Conservation (phyloP, 2,113 vertebrate species). For the Centrocercus urophasianus region DNA sequence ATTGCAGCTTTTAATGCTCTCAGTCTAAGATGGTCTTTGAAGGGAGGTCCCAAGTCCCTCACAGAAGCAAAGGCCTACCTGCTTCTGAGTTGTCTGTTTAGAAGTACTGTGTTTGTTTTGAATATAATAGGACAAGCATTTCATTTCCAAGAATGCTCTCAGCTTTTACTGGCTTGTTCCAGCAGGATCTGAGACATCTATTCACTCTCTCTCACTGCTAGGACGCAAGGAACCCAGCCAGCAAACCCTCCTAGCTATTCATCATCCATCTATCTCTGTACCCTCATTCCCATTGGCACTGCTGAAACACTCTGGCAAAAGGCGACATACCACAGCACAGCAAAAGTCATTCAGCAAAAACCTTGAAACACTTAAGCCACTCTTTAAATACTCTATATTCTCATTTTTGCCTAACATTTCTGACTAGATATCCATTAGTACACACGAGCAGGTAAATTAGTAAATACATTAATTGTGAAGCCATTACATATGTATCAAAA, state of each 20-base stretch:
- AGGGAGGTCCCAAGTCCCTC: neutral
- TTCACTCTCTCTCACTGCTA: neutral
- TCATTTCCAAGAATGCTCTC: neutral
- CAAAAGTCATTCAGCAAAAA: neutral
- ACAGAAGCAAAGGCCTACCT: neutral
- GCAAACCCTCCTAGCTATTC: neutral
- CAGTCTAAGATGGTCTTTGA: neutral
- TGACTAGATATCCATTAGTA: neutral
- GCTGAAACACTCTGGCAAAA: neutral
- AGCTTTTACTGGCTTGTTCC: neutral
- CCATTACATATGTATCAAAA: neutral
- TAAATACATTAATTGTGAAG: neutral
- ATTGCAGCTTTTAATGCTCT: rapidly evolving
- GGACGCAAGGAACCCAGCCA: neutral
- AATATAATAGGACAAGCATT: neutral
- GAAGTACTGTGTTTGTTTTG: neutral
- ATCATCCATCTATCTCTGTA: neutral
- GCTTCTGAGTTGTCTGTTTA: neutral
- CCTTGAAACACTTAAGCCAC: neutral
- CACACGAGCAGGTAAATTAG: neutral
- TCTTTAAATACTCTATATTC: neutral
- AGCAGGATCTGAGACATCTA: neutral
- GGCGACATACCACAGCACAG: rapidly evolving
- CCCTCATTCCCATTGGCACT: neutral
- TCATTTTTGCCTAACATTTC: neutral